These are phyloP conservation scores for Spodoptera exigua DNA, from an alignment of 2,888 invertebrate species.

Conservation along the genomic window DNA sequence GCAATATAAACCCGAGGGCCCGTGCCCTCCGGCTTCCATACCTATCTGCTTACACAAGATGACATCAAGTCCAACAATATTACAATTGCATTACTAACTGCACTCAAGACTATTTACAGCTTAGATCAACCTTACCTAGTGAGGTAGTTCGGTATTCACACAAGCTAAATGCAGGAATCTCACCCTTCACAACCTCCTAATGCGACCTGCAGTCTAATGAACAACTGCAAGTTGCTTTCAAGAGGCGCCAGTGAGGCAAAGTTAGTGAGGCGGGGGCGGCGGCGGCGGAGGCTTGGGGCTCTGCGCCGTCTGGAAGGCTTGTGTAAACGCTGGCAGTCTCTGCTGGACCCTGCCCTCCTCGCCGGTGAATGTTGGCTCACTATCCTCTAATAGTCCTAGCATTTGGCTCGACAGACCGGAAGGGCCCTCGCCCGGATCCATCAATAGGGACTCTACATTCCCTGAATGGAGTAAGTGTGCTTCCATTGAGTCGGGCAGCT, in stretches of 20 bases:
- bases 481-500: conserved; percentile 70
- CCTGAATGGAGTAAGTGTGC: conserved; percentile 75
- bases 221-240: conserved; percentile 48
- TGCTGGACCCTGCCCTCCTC: conserved; percentile 75
- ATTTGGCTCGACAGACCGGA: conserved; percentile 81
- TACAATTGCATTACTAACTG: conserved; percentile 74
- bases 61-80: conserved; percentile 71
- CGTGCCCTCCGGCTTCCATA: conserved; percentile 67
- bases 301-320: conserved; percentile 86
- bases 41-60: conserved; percentile 65
- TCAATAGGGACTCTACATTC: conserved; percentile 75
- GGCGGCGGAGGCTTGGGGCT: conserved; percentile 86
- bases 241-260: conserved; percentile 45
- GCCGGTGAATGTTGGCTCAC: conserved; percentile 68
- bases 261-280: conserved; percentile 82
- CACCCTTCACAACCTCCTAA: conserved; percentile 49
- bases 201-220: conserved; percentile 40
- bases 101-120: conserved; percentile 83
- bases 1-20: conserved; percentile 76
- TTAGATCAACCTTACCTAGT: conserved; percentile 86
- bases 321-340: conserved; percentile 84
- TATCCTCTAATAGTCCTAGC: conserved; percentile 76
- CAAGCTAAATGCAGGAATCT: conserved; percentile 83
- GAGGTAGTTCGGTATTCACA: conserved; percentile 85
- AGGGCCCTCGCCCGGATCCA: conserved; percentile 84